These are phyloP conservation scores for Noturus placidus DNA, from an alignment of 2,113 vertebrate species.

Conservation along the genomic window DNA sequence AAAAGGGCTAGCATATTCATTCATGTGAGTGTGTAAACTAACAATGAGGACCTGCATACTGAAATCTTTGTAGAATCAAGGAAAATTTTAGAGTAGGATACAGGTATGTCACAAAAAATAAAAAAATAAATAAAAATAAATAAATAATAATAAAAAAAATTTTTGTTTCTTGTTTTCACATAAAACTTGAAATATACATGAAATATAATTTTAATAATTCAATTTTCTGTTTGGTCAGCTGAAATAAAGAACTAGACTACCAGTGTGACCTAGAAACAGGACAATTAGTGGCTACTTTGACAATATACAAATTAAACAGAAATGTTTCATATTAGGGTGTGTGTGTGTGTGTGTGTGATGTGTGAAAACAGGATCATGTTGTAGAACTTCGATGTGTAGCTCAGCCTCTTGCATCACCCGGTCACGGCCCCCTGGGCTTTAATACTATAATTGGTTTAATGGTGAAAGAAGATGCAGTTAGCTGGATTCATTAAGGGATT, in stretches of 20 bases:
- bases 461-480: slow-evolving; percentile 58
- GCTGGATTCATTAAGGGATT: slow-evolving; percentile 72
- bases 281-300: slow-evolving; percentile 24
- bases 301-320: background rate
- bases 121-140: too few species aligned
- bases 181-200: background rate
- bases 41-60: background rate
- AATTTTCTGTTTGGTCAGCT: background rate
- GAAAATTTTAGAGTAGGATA: background rate
- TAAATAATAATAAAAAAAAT: too few species aligned
- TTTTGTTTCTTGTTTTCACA: background rate
- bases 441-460: slow-evolving; percentile 67
- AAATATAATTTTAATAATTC: background rate
- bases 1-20: background rate
- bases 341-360: slow-evolving; percentile 14
- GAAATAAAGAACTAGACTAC: background rate
- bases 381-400: slow-evolving; percentile 13
- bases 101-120: background rate
- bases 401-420: slow-evolving; percentile 46
- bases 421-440: slow-evolving; percentile 54
- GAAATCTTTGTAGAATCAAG: background rate
- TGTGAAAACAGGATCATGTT: slow-evolving; percentile 35
- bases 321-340: background rate
- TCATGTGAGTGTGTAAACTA: background rate
- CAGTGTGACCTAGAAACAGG: background rate